These are phyloP conservation scores for Guaruba guarouba DNA, from an alignment of 2,113 vertebrate species.

Conservation along the genomic window DNA sequence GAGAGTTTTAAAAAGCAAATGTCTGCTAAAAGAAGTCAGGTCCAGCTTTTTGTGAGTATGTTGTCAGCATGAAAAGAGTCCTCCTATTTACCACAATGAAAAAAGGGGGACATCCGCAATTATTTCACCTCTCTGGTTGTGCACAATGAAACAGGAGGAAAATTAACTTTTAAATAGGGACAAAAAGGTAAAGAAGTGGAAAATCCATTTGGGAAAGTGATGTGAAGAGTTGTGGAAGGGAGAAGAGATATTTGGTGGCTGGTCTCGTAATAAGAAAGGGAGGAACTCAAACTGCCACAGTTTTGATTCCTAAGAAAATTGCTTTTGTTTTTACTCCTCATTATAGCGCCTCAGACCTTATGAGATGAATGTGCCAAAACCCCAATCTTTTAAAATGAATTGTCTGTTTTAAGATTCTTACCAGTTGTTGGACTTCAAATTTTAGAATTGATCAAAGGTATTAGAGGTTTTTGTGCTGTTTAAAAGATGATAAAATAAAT, in stretches of 20 bases:
- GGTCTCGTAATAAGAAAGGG: conserved; percentile 20
- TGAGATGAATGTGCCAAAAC: not conserved
- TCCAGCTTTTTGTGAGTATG: conserved; percentile 51
- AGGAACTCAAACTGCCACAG: conserved; percentile 41
- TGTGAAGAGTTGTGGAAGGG: not conserved
- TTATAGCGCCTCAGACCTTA: conserved; percentile 3
- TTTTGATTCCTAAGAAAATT: not conserved
- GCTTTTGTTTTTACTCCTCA: not conserved
- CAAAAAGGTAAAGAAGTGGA: conserved; percentile 43
- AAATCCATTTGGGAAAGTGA: conserved; percentile 36
- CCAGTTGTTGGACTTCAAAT: conserved; percentile 6
- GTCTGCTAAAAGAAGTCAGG: conserved; percentile 69
- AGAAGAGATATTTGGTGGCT: conserved; percentile 22
- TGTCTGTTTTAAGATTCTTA: not conserved
- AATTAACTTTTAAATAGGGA: conserved; percentile 42
- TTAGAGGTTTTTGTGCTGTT: not conserved
- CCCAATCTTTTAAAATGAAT: not conserved
- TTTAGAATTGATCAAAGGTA: not conserved
- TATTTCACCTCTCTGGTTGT: conserved; percentile 42
- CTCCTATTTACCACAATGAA: conserved; percentile 34
- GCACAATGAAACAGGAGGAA: conserved; percentile 55
- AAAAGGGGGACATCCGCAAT: conserved; percentile 29
- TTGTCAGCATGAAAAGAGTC: conserved; percentile 63
- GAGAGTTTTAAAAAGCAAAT: conserved; percentile 69
- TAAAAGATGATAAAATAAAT: conserved; percentile 2